Percentiles rank a stretch among this genome's conserved stretches.
phyloP scores from a whole-genome alignment of 2,888 invertebrate species.

The Melipona bicolor region DNA sequence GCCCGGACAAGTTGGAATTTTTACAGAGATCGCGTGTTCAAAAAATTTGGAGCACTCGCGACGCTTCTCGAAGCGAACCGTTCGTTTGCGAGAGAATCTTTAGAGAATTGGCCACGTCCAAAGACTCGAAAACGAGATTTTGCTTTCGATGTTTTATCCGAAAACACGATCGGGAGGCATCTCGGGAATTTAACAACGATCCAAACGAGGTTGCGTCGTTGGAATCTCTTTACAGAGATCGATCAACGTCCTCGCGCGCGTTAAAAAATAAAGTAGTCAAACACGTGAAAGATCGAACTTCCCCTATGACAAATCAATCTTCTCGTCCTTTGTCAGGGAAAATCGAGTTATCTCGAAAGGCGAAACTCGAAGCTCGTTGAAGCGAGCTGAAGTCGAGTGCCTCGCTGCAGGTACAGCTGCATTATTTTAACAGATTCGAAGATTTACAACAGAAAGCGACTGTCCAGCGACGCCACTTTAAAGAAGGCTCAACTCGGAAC shows the following conservation, averaged over 20 bases:
- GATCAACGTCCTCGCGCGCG: neutral
- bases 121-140: neutral
- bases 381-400: neutral
- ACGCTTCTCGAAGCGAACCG: neutral
- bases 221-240: neutral
- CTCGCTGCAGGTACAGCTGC: conserved; percentile 65
- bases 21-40: conserved; percentile 20
- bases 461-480: neutral
- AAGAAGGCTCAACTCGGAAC: conserved; percentile 68
- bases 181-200: neutral
- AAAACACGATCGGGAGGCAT: neutral
- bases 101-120: neutral
- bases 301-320: neutral
- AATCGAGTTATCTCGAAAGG: conserved; percentile 64
- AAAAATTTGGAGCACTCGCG: neutral
- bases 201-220: neutral
- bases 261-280: neutral
- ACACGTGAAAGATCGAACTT: no score
- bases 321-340: conserved; percentile 59
- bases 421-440: conserved; percentile 80
- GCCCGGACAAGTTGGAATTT: neutral
- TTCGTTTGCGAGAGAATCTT: neutral
- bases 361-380: conserved; percentile 64
- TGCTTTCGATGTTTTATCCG: neutral
- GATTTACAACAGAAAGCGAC: conserved; percentile 73